phyloP scores from a whole-genome alignment of 2,113 vertebrate genomes.

The Haliaeetus leucogaster region DNA sequence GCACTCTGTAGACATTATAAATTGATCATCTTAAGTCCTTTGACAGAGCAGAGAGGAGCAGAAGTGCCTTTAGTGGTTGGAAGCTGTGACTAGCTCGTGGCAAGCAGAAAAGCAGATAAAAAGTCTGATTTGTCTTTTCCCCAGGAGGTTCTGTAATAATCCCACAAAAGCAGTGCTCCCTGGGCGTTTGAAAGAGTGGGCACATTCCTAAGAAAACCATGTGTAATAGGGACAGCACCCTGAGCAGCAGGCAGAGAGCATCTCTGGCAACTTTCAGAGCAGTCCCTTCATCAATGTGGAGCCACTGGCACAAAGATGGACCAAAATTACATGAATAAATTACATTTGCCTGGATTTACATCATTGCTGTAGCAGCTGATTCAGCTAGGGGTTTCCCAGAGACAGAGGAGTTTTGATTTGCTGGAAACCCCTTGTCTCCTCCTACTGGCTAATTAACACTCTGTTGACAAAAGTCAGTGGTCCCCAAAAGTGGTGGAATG shows the following conservation, averaged over 20 bases:
- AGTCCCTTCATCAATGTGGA: neutral
- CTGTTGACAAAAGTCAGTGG: neutral
- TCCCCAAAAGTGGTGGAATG: neutral
- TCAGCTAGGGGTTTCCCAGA: neutral
- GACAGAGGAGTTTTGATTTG: neutral
- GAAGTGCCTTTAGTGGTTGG: conserved; percentile 31
- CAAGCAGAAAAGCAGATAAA: conserved; percentile 37
- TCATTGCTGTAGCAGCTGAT: neutral
- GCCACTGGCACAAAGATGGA: neutral
- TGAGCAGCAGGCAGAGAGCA: neutral
- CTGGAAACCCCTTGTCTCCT: neutral
- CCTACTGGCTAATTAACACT: neutral
- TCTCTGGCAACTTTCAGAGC: neutral
- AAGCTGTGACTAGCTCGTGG: conserved; percentile 2
- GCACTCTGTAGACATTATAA: conserved; percentile 30
- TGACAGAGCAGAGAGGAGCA: neutral
- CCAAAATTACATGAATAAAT: neutral
- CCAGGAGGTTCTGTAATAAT: neutral
- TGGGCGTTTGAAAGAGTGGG: neutral
- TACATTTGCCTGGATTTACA: neutral
- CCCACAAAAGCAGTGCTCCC: neutral
- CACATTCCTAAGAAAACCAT: neutral
- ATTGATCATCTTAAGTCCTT: conserved; percentile 56
- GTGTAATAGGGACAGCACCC: neutral
- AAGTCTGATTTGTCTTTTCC: conserved; percentile 38